phyloP scores from a whole-genome alignment of 2,113 vertebrate genomes.

The Phoenicopterus ruber region DNA sequence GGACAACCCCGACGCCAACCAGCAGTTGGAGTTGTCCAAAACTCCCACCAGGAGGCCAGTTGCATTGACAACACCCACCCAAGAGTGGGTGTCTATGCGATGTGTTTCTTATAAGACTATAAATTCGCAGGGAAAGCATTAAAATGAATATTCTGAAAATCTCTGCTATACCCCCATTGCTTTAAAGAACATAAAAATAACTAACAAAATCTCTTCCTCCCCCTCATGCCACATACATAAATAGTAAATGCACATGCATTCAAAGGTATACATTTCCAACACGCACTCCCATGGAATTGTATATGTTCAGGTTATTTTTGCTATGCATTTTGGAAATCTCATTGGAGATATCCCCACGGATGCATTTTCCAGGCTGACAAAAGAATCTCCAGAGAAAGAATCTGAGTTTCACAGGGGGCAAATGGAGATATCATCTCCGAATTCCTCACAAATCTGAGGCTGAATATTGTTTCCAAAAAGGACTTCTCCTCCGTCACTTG shows the following conservation, averaged over 20 bases:
- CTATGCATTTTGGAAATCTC: background rate
- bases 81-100: background rate
- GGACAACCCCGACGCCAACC: background rate
- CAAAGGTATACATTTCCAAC: conserved; percentile 21
- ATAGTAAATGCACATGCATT: conserved; percentile 16
- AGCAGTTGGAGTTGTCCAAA: background rate
- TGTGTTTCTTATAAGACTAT: background rate
- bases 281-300: background rate
- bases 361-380: background rate
- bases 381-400: background rate
- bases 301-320: conserved; percentile 19
- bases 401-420: background rate
- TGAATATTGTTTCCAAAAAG: conserved; percentile 35
- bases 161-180: background rate
- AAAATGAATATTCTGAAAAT: background rate
- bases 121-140: background rate
- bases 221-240: background rate
- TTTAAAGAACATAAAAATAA: conserved; percentile 29
- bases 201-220: background rate
- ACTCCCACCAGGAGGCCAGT: background rate
- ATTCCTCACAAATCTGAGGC: conserved; percentile 30
- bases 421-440: background rate
- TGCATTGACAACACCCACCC: background rate
- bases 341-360: background rate
- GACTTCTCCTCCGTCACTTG: background rate